Percentiles rank a stretch among this genome's conserved stretches.
phyloP scores from a whole-genome alignment of 2,888 invertebrate genomes.

The Hypolimnas misippus region DNA sequence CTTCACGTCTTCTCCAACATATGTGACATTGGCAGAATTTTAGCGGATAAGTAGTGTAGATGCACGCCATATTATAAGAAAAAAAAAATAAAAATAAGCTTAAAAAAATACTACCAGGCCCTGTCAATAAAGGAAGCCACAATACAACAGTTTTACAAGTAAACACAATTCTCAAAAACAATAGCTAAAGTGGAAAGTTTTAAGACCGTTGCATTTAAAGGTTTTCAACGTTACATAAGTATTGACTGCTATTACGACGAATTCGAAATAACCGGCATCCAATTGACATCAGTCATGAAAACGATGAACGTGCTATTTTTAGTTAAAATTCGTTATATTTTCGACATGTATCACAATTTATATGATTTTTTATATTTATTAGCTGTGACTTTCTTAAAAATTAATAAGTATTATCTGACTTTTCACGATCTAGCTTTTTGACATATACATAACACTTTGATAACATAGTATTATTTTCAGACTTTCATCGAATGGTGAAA shows the following conservation, averaged over 20 bases:
- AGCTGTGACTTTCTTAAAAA: background rate
- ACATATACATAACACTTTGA: too few species aligned
- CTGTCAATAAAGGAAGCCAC: background rate
- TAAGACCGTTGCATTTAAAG: slow-evolving; percentile 25
- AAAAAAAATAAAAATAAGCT: too few species aligned
- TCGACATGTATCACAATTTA: slow-evolving; percentile 4
- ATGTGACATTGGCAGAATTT: too few species aligned
- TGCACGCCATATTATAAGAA: too few species aligned
- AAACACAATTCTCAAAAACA: slow-evolving; percentile 14
- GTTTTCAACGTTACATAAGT: slow-evolving; percentile 27
- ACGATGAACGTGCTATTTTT: slow-evolving; percentile 21
- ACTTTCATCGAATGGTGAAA: too few species aligned
- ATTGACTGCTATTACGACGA: slow-evolving; percentile 18
- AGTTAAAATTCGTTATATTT: slow-evolving; percentile 19
- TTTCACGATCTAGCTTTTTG: too few species aligned
- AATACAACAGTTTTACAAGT: background rate
- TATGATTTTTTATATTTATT: background rate
- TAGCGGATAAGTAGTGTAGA: too few species aligned
- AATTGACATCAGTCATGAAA: slow-evolving; percentile 31
- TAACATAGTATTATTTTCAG: too few species aligned
- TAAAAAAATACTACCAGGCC: background rate
- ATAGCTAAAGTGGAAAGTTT: slow-evolving; percentile 32
- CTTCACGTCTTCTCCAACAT: too few species aligned
- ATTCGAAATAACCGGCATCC: slow-evolving; percentile 29
- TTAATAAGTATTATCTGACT: too few species aligned